Conservation (phyloP, 1,140 invertebrate genomes). For the Melipona quadrifasciata region DNA sequence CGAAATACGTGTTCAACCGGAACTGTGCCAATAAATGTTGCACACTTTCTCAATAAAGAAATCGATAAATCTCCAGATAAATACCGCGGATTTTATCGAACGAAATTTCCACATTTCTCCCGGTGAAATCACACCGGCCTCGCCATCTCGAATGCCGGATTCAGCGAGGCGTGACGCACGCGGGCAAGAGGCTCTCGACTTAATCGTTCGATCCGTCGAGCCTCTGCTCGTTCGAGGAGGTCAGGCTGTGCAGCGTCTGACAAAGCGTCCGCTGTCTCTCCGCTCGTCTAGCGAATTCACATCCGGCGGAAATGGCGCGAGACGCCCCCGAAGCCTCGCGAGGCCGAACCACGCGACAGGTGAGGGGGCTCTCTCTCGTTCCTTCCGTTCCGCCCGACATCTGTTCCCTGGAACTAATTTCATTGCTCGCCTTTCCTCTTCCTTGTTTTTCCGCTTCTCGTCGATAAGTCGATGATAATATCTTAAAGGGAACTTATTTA, state of each 20-base stretch:
- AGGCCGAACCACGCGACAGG: neutral
- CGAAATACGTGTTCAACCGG: no score
- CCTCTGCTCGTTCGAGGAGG: neutral
- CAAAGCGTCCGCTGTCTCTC: slow-evolving; percentile 20
- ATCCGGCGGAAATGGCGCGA: slow-evolving; percentile 62
- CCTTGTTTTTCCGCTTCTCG: neutral
- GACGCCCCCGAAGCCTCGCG: slow-evolving; percentile 33
- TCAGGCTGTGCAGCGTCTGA: slow-evolving; percentile 40
- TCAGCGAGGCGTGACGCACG: neutral
- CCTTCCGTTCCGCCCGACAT: slow-evolving; percentile 4
- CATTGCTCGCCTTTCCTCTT: neutral
- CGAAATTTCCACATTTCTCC: neutral
- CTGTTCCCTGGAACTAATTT: neutral
- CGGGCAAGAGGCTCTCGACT: neutral
- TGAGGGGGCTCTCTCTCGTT: neutral
- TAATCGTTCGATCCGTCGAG: slow-evolving; percentile 2
- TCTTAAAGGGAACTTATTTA: no score
- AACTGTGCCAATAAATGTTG: no score
- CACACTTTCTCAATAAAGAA: no score
- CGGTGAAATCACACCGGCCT: neutral
- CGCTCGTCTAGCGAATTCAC: slow-evolving; percentile 38
- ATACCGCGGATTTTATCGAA: no score
- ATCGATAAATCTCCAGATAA: no score
- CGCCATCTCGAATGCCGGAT: neutral
- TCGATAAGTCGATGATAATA: slow-evolving; percentile 39